Evolutionary conservation across 1,140 invertebrate species (phyloP).

Genomic region (Zaprionus nigranus): DNA sequence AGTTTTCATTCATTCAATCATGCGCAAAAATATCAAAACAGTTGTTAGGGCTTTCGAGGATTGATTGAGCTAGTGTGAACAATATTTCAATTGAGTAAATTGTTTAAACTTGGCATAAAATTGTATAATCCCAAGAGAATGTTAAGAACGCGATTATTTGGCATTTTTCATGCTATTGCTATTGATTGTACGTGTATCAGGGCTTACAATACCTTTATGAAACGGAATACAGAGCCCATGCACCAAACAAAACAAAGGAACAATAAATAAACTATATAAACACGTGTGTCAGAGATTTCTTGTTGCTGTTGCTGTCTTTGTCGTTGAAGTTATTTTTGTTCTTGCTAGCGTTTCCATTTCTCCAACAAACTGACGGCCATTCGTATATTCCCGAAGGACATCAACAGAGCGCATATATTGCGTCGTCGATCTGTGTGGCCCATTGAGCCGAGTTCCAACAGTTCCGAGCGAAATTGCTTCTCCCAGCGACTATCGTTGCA

Average conservation of each 20-base stretch:
- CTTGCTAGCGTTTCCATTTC: conserved; percentile 48
- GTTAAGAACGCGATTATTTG: background rate
- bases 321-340: conserved; percentile 1
- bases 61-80: background rate
- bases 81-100: background rate
- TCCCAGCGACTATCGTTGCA: conserved; percentile 36
- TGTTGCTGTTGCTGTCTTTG: background rate
- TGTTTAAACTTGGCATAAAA: too few relatives aligned
- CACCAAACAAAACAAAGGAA: conserved; percentile 7
- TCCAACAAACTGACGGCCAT: conserved; percentile 51
- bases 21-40: background rate
- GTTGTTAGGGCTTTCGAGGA: background rate
- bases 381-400: conserved; percentile 49
- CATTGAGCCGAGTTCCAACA: conserved; percentile 40
- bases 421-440: conserved; percentile 43
- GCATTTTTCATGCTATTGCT: conserved; percentile 22
- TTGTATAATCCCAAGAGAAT: background rate
- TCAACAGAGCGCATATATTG: conserved; percentile 52
- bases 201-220: too few relatives aligned
- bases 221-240: too few relatives aligned
- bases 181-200: conserved; percentile 1
- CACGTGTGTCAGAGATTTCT: background rate
- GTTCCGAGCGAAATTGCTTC: conserved; percentile 30
- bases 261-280: conserved; percentile 3
- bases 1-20: background rate